phyloP scores from a whole-genome alignment of 2,888 invertebrate species.

The Dryocosmus kuriphilus region DNA sequence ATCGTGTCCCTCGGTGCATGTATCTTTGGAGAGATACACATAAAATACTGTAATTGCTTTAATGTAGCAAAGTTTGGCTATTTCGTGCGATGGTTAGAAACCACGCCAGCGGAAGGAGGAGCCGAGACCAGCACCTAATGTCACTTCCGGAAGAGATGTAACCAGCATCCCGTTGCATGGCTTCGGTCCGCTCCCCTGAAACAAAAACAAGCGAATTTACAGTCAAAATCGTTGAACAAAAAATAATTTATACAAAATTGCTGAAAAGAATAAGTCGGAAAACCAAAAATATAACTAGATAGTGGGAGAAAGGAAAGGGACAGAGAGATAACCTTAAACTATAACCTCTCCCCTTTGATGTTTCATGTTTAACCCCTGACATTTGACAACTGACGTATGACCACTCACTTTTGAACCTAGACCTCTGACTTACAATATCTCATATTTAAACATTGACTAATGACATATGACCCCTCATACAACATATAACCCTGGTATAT shows the following conservation, averaged over 20 bases:
- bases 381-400: too few species aligned
- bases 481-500: too few species aligned
- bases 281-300: background rate
- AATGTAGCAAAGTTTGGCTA: conserved; percentile 68
- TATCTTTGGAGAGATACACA: conserved; percentile 40
- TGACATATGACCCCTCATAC: too few species aligned
- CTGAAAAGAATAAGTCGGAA: background rate
- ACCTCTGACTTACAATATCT: too few species aligned
- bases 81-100: conserved; percentile 67
- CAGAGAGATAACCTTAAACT: too few species aligned
- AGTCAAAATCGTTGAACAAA: background rate
- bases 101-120: conserved; percentile 68
- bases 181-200: conserved; percentile 81
- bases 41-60: conserved; percentile 62
- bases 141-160: conserved; percentile 68
- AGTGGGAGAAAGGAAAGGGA: too few species aligned
- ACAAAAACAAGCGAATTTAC: conserved; percentile 68
- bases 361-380: too few species aligned
- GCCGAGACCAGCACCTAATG: conserved; percentile 61
- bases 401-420: too few species aligned
- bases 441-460: too few species aligned
- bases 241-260: background rate
- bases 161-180: conserved; percentile 83
- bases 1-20: conserved; percentile 31
- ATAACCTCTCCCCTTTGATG: too few species aligned